A percentile compares a stretch with the other conserved stretches of the same genome.
Evolutionary conservation across 2,113 vertebrate genomes (phyloP).

Genomic region (Rhynchomys soricoides): DNA sequence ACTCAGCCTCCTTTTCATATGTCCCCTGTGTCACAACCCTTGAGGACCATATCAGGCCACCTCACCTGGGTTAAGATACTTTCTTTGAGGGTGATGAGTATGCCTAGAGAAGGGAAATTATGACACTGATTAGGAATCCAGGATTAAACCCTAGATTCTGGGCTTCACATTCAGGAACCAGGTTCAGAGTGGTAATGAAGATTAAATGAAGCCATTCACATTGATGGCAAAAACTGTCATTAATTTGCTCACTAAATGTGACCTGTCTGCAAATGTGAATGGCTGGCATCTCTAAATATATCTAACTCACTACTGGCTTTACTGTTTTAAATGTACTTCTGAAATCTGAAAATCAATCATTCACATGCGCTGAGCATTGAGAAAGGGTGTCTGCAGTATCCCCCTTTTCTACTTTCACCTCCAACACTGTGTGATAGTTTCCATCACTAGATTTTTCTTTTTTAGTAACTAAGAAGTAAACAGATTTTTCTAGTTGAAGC

Average conservation of each 20-base stretch:
- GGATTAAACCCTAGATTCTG: not conserved
- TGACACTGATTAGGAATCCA: not conserved
- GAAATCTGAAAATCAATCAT: not conserved
- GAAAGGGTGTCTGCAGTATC: not conserved
- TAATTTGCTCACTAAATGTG: not conserved
- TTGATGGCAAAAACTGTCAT: not conserved
- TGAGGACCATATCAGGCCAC: not conserved
- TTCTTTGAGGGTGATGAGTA: not conserved
- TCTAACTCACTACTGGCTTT: not conserved
- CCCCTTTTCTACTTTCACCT: not conserved
- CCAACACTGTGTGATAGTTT: not conserved
- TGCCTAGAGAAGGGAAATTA: not conserved
- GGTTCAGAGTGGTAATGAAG: not conserved
- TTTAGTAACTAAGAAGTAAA: not conserved
- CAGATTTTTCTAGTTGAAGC: not conserved
- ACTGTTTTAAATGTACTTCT: not conserved
- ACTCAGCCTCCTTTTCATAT: not conserved
- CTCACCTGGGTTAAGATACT: not conserved
- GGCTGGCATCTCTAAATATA: not conserved
- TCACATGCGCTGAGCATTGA: not conserved
- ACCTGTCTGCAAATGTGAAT: not conserved
- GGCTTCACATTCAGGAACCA: not conserved
- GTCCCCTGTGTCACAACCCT: not conserved
- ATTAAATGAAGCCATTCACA: not conserved
- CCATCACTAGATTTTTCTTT: not conserved